Base-by-base conservation (phyloP, 2,113 vertebrate species). In the Pseudorhombus dupliciocellatus region DNA sequence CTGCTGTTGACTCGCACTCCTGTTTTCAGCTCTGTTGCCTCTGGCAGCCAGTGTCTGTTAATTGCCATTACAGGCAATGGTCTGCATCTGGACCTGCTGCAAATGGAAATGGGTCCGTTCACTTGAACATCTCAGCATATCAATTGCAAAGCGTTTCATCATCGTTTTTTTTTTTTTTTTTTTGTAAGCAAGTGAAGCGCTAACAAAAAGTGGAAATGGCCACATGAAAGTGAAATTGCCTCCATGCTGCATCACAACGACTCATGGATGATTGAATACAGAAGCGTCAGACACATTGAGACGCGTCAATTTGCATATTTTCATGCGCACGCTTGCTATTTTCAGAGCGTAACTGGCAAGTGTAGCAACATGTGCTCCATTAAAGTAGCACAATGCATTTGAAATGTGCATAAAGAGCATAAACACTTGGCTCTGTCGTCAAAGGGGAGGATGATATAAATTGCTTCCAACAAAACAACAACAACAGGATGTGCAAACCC, bases 41-140 rank as follows among this genome's bases (percentile, higher is more conserved):
- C 55, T 64, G 67, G 74, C 26, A 59, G 26, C 28, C 52, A 50
- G 40, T 57, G 55, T 67, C 54, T 85, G 73, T 74, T 85, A 77
- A 82, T 78, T 84, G 57, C 77, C 46, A 59, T 64, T 51, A 46
- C n/a, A 80, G 64, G 63, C 74, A 73, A 68, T 72, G 64, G 66
- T 62, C 65, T 78, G 80, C 74, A 85, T 78, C 82, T 83, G 75
- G 80, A 79, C 77, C 48, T 71, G 54, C 78, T 81, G 63, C 69
- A 81, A 74, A 77, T 67, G 57, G 67, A 84, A 81, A 75, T 51
- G 18, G 24, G 16, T 70, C 34, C 73, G 46, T 64, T 80, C 64
- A 70, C 70, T 73, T 68, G 70, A 77, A 77, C 56, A 53, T 16
- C 59, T 85, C 66, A 54, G 77, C 77, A 61, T 53, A 53, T 73